These are phyloP conservation scores for Balanococcus diminutus DNA, from an alignment of 2,888 invertebrate genomes.

Conservation along the genomic window DNA sequence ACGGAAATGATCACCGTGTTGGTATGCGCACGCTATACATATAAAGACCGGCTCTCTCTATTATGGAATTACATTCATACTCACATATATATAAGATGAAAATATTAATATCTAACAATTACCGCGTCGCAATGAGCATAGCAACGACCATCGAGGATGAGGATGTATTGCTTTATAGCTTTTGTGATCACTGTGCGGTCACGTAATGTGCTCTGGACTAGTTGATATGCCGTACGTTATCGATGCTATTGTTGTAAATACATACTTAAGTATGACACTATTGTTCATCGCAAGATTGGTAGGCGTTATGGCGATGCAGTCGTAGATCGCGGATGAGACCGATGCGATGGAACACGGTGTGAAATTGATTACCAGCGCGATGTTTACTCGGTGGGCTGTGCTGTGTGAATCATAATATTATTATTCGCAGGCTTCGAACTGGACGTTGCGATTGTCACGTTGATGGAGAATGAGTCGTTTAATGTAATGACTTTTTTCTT, in stretches of 20 bases:
- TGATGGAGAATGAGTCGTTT: constrained; percentile 5
- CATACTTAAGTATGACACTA: not conserved
- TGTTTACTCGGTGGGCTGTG: not conserved
- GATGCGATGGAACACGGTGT: not conserved
- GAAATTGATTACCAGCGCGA: constrained; percentile 1
- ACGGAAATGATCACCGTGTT: constrained; percentile 19
- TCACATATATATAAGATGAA: not conserved
- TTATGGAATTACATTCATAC: constrained; percentile 4
- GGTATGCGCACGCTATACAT: not conserved
- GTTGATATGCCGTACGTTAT: constrained; percentile 9
- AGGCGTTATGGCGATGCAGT: not conserved
- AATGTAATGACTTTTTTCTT: not conserved
- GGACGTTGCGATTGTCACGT: not conserved
- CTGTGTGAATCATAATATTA: not conserved
- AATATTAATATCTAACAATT: constrained; percentile 5
- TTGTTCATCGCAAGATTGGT: not conserved
- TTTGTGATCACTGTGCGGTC: constrained; percentile 9
- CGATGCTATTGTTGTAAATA: constrained; percentile 13
- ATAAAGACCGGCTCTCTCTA: not conserved
- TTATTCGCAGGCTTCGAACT: not conserved
- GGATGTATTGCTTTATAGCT: not conserved
- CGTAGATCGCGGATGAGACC: not conserved
- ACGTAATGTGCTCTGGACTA: not conserved
- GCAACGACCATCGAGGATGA: not conserved
- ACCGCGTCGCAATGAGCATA: not conserved